Percentiles rank a stretch among this genome's conserved stretches.
phyloP scores from a whole-genome alignment of 1,140 invertebrate species.

The Atopsyche davidsoni region DNA sequence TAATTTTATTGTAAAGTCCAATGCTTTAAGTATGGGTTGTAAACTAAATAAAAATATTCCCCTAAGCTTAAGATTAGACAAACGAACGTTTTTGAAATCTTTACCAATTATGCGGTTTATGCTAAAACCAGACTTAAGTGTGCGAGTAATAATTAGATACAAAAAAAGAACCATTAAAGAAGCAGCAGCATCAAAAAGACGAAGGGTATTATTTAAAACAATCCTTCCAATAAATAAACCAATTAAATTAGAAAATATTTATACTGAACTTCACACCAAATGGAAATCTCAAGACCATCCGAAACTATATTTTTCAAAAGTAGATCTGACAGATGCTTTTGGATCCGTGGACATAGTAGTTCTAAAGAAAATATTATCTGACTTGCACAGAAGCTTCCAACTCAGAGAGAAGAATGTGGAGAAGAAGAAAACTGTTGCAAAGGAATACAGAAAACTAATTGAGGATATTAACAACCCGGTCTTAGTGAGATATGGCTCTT shows the following conservation, averaged over 20 bases:
- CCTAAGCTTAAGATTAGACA: slow-evolving; percentile 29
- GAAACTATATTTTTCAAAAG: slow-evolving; percentile 45
- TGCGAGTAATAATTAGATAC: slow-evolving; percentile 41
- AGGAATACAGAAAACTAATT: slow-evolving; percentile 38
- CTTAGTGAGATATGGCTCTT: slow-evolving; percentile 39
- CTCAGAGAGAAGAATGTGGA: slow-evolving; percentile 32
- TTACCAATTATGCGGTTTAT: slow-evolving; percentile 42
- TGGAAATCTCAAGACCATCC: slow-evolving; percentile 39
- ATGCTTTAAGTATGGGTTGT: slow-evolving; percentile 33
- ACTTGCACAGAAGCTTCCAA: slow-evolving; percentile 35
- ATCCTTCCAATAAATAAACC: slow-evolving; percentile 12
- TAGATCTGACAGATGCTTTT: slow-evolving; percentile 46
- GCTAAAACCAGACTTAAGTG: slow-evolving; percentile 40
- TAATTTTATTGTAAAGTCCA: slow-evolving; percentile 35
- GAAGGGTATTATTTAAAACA: slow-evolving; percentile 21
- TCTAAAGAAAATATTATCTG: slow-evolving; percentile 36
- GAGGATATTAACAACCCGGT: slow-evolving; percentile 38
- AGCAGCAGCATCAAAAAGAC: slow-evolving; percentile 11
- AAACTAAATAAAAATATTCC: slow-evolving; percentile 32
- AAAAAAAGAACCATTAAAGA: slow-evolving; percentile 34
- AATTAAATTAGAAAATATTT: slow-evolving; percentile 26
- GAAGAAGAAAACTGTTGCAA: slow-evolving; percentile 36
- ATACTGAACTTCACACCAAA: slow-evolving; percentile 31
- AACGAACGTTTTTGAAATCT: slow-evolving; percentile 35
- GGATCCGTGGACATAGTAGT: slow-evolving; percentile 40